A percentile compares a stretch with the other conserved stretches of the same genome.
phyloP scores from a whole-genome alignment of 92 coral and sea anemone species.

The Paragorgia papillata region DNA sequence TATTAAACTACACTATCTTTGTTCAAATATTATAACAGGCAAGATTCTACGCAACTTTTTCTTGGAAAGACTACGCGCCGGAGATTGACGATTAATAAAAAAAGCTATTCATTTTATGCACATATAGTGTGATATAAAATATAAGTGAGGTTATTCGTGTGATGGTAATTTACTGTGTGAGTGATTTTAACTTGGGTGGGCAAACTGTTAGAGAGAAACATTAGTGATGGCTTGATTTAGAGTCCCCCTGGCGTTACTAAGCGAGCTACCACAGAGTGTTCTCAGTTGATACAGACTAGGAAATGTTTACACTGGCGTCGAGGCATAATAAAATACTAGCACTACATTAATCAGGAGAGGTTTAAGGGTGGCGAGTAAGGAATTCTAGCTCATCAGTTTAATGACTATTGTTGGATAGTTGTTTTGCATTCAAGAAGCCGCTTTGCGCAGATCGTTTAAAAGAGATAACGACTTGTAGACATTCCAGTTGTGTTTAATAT shows the following conservation, averaged over 20 bases:
- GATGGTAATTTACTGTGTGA: too few relatives aligned
- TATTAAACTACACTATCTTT: too few relatives aligned
- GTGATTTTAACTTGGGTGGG: neutral
- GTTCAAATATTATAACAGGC: too few relatives aligned
- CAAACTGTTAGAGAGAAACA: neutral
- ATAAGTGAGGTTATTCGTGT: too few relatives aligned
- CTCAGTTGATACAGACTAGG: neutral
- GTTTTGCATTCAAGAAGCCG: neutral
- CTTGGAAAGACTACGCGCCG: too few relatives aligned
- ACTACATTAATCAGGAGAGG: neutral
- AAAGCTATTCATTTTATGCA: too few relatives aligned
- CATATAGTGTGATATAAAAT: too few relatives aligned
- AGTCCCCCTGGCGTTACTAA: neutral
- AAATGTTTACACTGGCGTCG: neutral
- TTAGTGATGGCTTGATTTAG: neutral
- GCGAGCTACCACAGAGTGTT: neutral
- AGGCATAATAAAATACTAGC: too few relatives aligned
- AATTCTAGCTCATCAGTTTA: neutral
- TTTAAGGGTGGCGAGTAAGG: neutral
- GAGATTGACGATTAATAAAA: too few relatives aligned
- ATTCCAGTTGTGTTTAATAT: neutral
- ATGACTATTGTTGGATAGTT: neutral
- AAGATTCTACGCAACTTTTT: too few relatives aligned
- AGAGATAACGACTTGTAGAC: neutral
- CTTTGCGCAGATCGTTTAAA: neutral